phyloP scores from a whole-genome alignment of 2,888 invertebrate genomes.

The Lepas anatifera region DNA sequence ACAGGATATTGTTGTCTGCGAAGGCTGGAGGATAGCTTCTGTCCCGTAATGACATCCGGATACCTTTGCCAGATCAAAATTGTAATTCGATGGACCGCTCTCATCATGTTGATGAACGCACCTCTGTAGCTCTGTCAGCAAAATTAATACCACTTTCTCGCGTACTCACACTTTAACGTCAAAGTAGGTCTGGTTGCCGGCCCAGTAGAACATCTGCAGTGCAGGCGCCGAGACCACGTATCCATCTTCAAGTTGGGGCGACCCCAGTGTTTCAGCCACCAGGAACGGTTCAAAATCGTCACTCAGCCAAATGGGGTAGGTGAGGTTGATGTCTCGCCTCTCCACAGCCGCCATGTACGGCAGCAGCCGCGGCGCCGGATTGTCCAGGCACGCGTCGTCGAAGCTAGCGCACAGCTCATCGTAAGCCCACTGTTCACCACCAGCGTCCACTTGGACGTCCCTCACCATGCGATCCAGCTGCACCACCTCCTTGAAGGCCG shows the following conservation, averaged over 20 bases:
- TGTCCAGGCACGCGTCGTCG: conserved; percentile 68
- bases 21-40: too few relatives aligned
- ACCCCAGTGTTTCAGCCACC: background rate
- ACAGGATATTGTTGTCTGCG: too few relatives aligned
- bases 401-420: conserved; percentile 71
- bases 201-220: conserved; percentile 75
- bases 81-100: too few relatives aligned
- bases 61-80: too few relatives aligned
- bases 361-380: conserved; percentile 71
- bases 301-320: conserved; percentile 71
- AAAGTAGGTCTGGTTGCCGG: conserved; percentile 61
- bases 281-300: background rate
- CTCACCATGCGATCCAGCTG: conserved; percentile 62
- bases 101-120: too few relatives aligned
- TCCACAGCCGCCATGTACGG: conserved; percentile 73
- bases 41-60: too few relatives aligned
- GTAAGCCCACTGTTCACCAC: conserved; percentile 56
- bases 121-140: too few relatives aligned
- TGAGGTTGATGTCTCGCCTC: conserved; percentile 58
- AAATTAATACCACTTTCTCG: too few relatives aligned
- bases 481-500: conserved; percentile 63
- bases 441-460: conserved; percentile 55
- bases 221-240: background rate
- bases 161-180: conserved; percentile 58
- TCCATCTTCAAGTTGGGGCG: background rate